Evolutionary conservation across 2,888 invertebrate species (phyloP).

Genomic region (Ophion slaviceki): DNA sequence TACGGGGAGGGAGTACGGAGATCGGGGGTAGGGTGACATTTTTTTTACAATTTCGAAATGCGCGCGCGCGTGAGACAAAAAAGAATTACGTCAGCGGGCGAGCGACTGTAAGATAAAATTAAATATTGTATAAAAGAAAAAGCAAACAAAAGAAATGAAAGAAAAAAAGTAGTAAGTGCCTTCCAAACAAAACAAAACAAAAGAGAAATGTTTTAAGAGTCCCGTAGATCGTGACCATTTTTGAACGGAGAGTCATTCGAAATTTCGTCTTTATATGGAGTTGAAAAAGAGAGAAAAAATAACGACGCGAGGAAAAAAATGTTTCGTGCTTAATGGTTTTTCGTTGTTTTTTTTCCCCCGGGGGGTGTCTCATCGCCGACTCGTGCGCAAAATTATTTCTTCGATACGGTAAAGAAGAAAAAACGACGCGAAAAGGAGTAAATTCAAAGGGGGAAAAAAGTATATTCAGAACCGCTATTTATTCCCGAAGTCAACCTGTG

Average conservation of each 20-base stretch:
- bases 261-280: conserved; percentile 75
- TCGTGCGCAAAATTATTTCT: conserved; percentile 23
- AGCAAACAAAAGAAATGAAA: conserved; percentile 85
- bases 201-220: conserved; percentile 80
- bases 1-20: conserved; percentile 69
- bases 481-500: conserved; percentile 57
- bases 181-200: conserved; percentile 86
- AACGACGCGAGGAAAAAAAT: conserved; percentile 52
- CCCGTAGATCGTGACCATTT: conserved; percentile 84
- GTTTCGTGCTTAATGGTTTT: conserved; percentile 55
- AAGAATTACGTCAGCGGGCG: conserved; percentile 58
- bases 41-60: conserved; percentile 37
- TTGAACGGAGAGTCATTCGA: conserved; percentile 81
- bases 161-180: conserved; percentile 92
- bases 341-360: conserved; percentile 5
- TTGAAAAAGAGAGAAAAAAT: conserved; percentile 17
- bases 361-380: conserved; percentile 41
- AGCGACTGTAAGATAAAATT: conserved; percentile 62
- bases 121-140: conserved; percentile 67
- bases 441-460: conserved; percentile 66
- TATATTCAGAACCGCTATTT: conserved; percentile 57
- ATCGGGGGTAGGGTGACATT: not conserved
- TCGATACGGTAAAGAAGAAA: conserved; percentile 2
- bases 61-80: conserved; percentile 23
- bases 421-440: not conserved